Conservation (phyloP, 2,797 vertebrate genomes). For the Danionella dracula region DNA sequence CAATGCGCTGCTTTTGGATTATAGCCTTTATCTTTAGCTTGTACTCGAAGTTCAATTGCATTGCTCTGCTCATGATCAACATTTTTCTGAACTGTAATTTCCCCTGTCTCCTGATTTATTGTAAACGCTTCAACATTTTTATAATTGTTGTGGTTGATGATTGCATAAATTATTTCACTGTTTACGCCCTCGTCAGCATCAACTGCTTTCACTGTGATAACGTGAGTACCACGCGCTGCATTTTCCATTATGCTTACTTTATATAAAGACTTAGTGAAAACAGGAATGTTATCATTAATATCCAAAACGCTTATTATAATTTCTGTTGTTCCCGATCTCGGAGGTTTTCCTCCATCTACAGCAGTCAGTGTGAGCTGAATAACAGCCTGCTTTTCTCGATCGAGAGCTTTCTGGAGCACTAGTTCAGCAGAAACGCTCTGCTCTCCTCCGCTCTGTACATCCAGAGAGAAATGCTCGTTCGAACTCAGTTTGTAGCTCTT, state of each 20-base stretch:
- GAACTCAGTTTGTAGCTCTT: conserved; percentile 48
- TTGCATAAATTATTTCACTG: conserved; percentile 37
- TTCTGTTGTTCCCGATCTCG: conserved; percentile 31
- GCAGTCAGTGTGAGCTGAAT: conserved; percentile 43
- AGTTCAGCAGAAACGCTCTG: conserved; percentile 46
- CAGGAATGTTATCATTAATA: conserved; percentile 52
- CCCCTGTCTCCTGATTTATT: conserved; percentile 44
- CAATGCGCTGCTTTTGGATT: conserved; percentile 40
- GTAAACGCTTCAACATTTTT: conserved; percentile 24
- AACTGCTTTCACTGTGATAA: conserved; percentile 41
- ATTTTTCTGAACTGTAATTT: conserved; percentile 38
- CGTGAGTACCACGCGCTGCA: not conserved
- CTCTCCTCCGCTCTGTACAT: conserved; percentile 42
- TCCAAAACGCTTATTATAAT: conserved; percentile 51
- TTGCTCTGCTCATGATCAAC: conserved; percentile 55
- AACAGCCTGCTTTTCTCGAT: conserved; percentile 45
- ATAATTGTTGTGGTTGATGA: conserved; percentile 34
- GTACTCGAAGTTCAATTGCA: conserved; percentile 56
- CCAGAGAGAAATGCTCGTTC: conserved; percentile 50
- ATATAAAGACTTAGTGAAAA: conserved; percentile 47
- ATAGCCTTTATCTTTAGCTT: conserved; percentile 47
- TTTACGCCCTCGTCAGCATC: conserved; percentile 48
- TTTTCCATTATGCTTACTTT: conserved; percentile 41
- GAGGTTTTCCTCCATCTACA: conserved; percentile 50
- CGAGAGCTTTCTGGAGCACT: conserved; percentile 50